phyloP scores from a whole-genome alignment of 23 tunicate species.

The Styela plicata region DNA sequence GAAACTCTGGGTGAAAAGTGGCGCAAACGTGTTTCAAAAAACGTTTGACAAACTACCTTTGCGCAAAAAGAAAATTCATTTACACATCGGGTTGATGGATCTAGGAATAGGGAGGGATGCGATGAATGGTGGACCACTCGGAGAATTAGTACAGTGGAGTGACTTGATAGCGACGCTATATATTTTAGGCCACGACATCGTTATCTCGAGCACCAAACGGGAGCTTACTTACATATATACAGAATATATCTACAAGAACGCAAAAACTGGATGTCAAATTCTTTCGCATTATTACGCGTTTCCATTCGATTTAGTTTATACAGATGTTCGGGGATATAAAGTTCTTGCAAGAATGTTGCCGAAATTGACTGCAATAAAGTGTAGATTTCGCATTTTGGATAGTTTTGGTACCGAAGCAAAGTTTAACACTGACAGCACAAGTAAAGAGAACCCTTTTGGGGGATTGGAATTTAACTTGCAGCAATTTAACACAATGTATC shows the following conservation, averaged over 20 bases:
- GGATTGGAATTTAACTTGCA: background rate
- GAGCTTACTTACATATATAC: background rate
- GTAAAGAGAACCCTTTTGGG: background rate
- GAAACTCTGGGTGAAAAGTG: slow-evolving; percentile 1
- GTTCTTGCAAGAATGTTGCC: slow-evolving; percentile 8
- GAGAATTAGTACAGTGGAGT: slow-evolving; percentile 32
- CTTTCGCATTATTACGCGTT: background rate
- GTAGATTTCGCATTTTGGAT: slow-evolving; percentile 17
- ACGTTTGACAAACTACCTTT: background rate
- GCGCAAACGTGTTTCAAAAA: background rate
- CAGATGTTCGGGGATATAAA: slow-evolving; percentile 16
- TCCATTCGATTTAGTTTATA: slow-evolving; percentile 15
- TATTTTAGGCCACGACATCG: slow-evolving; percentile 16
- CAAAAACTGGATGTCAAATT: slow-evolving; percentile 8
- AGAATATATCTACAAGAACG: background rate
- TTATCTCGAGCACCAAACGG: slow-evolving; percentile 12
- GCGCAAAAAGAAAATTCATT: slow-evolving; percentile 3
- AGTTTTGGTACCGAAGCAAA: slow-evolving; percentile 21
- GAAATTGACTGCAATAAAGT: slow-evolving; percentile 1
- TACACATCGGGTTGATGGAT: slow-evolving; percentile 14
- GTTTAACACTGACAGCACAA: background rate
- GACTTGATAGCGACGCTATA: slow-evolving; percentile 25
- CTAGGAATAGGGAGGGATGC: slow-evolving; percentile 16
- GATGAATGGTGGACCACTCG: slow-evolving; percentile 18
- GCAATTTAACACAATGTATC: slow-evolving; percentile 19